These are phyloP conservation scores for Oryzias celebensis DNA, from an alignment of 2,113 vertebrate genomes.

Conservation along the genomic window DNA sequence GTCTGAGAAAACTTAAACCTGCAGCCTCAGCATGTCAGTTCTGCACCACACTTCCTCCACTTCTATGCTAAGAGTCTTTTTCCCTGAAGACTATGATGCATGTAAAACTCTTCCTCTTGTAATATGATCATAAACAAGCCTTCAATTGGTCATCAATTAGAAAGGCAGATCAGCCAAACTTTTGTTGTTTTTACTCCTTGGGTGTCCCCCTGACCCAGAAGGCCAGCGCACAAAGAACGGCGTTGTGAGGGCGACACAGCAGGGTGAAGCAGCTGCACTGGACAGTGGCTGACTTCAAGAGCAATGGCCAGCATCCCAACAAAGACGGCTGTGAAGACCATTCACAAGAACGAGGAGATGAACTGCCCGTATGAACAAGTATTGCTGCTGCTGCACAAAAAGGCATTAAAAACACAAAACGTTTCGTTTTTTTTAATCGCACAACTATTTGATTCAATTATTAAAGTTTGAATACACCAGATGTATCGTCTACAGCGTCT, in stretches of 20 bases:
- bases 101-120: background rate
- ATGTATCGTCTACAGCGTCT: too few species aligned
- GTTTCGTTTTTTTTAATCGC: too few species aligned
- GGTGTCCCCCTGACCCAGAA: slow-evolving; percentile 51
- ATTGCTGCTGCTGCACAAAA: slow-evolving; percentile 34
- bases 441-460: too few species aligned
- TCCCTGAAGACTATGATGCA: slow-evolving; percentile 1
- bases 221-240: slow-evolving; percentile 59
- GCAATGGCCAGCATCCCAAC: slow-evolving; percentile 57
- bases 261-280: slow-evolving; percentile 72
- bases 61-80: too few species aligned
- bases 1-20: too few species aligned
- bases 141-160: slow-evolving; percentile 16
- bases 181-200: slow-evolving; percentile 51
- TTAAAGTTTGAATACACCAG: too few species aligned
- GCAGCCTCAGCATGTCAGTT: too few species aligned
- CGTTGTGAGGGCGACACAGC: slow-evolving; percentile 71
- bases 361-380: slow-evolving; percentile 58
- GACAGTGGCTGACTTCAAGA: slow-evolving; percentile 72
- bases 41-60: too few species aligned
- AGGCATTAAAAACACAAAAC: background rate
- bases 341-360: slow-evolving; percentile 65
- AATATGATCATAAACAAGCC: background rate
- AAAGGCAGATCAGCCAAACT: slow-evolving; percentile 36
- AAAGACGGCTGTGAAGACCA: slow-evolving; percentile 65